Evolutionary conservation across 2,888 invertebrate species (phyloP), one percentile per base, ranked within the genome.

Genomic region (Scaptomyza cyrtandrae): DNA sequence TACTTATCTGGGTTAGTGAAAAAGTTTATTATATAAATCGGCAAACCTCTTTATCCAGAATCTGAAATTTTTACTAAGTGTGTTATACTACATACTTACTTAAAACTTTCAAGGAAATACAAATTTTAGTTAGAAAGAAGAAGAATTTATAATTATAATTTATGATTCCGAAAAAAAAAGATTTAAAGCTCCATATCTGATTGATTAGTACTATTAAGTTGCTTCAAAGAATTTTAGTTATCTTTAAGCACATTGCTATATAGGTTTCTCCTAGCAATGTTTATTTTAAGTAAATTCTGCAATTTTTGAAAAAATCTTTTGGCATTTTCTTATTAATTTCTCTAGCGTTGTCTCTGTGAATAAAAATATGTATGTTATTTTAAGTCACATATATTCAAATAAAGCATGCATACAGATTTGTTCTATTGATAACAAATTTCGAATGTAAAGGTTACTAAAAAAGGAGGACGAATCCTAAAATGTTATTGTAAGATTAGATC

Each of bases 391-490:
- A 64, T 75, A 61, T 67, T 71, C 52, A 72, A 75, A 65, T 57
- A 73, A 69, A 57, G 61, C 41, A 62, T 71, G 50, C 41, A n/a
- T 58, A 37, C 37, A 45, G 75, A 82, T 75, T 44, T 64, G 46
- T 13, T 59, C 71, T 62, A 82, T 76, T 73, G 84, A 84, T 84
- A 84, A 83, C 71, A 83, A 88, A 72, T 61, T 86, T 76, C 81
- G 65, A 67, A 65, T 60, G 68, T 77, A 79, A 87, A 76, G 67
- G 65, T 72, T 78, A 72, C 81, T 83, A 65, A 74, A 86, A 88
- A 78, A 65, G 72, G 72, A 88, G 70, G 73, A 78, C 76, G 66
- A 76, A 66, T 71, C 63, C 46, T 63, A 69, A 77, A 75, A 69
- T 81, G 81, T 68, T 87, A 74, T 86, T 88, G 74, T 86, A 71